A percentile compares a stretch with the other conserved stretches of the same genome.
Evolutionary conservation across 1,140 invertebrate genomes (phyloP).

Genomic region (Halesus radiatus): DNA sequence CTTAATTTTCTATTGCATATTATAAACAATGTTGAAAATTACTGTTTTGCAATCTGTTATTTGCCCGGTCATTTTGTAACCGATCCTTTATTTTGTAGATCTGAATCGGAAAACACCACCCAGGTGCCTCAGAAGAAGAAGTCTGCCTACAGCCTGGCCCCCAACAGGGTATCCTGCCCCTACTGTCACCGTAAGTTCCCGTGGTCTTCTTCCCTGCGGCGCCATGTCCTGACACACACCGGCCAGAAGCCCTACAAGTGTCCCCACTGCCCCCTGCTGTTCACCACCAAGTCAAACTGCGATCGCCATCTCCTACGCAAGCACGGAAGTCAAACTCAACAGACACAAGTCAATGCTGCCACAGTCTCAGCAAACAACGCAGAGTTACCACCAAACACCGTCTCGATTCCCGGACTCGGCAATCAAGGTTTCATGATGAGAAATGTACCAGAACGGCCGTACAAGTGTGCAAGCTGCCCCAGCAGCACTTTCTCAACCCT

Average conservation of each 20-base stretch:
- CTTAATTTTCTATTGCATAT: conserved; percentile 8
- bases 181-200: conserved; percentile 95
- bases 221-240: conserved; percentile 94
- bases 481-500: conserved; percentile 88
- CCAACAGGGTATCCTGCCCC: conserved; percentile 92
- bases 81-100: conserved; percentile 64
- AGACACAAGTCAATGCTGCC: conserved; percentile 63
- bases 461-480: conserved; percentile 87
- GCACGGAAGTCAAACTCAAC: conserved; percentile 77
- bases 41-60: not conserved
- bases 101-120: conserved; percentile 70
- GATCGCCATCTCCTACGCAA: conserved; percentile 93
- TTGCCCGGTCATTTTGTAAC: not conserved
- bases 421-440: conserved; percentile 73
- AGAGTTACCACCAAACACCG: conserved; percentile 60
- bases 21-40: not conserved
- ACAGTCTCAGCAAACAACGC: conserved; percentile 60
- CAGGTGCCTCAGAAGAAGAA: conserved; percentile 82
- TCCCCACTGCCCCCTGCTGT: conserved; percentile 89
- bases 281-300: conserved; percentile 97
- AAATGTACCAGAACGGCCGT: conserved; percentile 84
- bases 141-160: conserved; percentile 95
- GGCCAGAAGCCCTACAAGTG: conserved; percentile 97
- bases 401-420: conserved; percentile 57
- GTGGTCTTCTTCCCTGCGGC: conserved; percentile 93